Evolutionary conservation across 2,113 vertebrate species (phyloP).

Genomic region (Gobius niger): DNA sequence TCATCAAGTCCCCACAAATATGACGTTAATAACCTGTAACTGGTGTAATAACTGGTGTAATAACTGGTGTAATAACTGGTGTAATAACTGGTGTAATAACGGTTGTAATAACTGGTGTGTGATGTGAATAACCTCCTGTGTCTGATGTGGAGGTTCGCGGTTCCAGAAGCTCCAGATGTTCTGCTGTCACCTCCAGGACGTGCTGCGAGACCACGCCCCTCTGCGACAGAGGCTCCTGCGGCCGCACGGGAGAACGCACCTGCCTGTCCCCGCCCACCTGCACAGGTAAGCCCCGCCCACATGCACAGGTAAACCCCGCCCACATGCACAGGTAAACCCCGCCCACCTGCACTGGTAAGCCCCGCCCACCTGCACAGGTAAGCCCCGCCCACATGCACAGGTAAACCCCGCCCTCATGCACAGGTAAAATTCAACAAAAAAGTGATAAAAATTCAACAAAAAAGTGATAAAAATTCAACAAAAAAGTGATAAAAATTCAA

Average conservation of each 20-base stretch:
- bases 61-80: too few relatives aligned
- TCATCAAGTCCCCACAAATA: too few relatives aligned
- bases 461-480: too few relatives aligned
- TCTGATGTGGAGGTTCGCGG: conserved; percentile 47
- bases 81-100: too few relatives aligned
- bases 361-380: neutral
- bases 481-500: too few relatives aligned
- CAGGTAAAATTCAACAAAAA: too few relatives aligned
- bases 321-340: conserved; percentile 61
- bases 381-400: neutral
- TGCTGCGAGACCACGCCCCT: conserved; percentile 81
- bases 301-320: conserved; percentile 72
- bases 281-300: conserved; percentile 69
- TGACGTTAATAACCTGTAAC: too few relatives aligned
- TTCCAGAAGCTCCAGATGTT: conserved; percentile 81
- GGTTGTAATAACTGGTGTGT: too few relatives aligned
- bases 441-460: too few relatives aligned
- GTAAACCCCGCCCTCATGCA: neutral
- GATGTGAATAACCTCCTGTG: neutral
- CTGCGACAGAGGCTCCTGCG: conserved; percentile 84
- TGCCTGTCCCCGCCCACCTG: conserved; percentile 83
- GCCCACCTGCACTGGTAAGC: conserved; percentile 36
- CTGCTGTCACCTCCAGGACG: conserved; percentile 83
- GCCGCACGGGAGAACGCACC: conserved; percentile 79
- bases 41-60: too few relatives aligned